Percentiles rank a stretch among this genome's conserved stretches.
These are phyloP conservation scores for Valencia hispanica DNA, from an alignment of 2,797 vertebrate genomes.

Conservation along the genomic window DNA sequence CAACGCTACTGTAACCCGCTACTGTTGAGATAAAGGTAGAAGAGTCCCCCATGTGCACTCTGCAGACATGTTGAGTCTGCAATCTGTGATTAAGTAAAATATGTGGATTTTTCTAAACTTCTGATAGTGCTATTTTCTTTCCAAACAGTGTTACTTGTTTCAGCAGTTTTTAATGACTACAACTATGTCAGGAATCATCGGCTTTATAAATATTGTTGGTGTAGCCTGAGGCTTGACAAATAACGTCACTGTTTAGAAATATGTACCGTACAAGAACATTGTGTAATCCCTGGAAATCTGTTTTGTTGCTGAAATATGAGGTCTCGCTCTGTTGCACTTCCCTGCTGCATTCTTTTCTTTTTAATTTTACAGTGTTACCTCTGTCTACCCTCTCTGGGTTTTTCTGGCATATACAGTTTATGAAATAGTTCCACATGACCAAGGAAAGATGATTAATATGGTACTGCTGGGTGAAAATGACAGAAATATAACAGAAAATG, in stretches of 20 bases:
- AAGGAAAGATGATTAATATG: conserved; percentile 1
- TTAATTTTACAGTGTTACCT: background rate
- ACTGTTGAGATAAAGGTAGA: conserved; percentile 52
- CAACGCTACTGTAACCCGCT: conserved; percentile 43
- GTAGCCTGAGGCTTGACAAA: background rate
- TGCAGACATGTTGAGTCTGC: conserved; percentile 32
- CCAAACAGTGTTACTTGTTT: background rate
- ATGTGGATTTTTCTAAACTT: background rate
- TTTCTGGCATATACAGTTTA: background rate
- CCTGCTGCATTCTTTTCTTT: conserved; percentile 1
- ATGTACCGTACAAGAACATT: background rate
- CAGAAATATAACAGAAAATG: background rate
- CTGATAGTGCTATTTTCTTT: background rate
- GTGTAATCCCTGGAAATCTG: background rate
- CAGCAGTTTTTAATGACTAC: background rate
- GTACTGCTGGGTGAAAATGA: background rate
- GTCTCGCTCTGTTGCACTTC: background rate
- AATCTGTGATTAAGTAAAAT: conserved; percentile 11
- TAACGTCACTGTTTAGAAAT: background rate
- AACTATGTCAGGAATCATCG: background rate
- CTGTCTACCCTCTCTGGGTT: background rate
- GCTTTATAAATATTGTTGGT: background rate
- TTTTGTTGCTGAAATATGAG: background rate
- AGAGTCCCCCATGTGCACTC: conserved; percentile 29
- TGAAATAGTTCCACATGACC: background rate